phyloP scores from a whole-genome alignment of 2,113 vertebrate species.

The Lepus europaeus region DNA sequence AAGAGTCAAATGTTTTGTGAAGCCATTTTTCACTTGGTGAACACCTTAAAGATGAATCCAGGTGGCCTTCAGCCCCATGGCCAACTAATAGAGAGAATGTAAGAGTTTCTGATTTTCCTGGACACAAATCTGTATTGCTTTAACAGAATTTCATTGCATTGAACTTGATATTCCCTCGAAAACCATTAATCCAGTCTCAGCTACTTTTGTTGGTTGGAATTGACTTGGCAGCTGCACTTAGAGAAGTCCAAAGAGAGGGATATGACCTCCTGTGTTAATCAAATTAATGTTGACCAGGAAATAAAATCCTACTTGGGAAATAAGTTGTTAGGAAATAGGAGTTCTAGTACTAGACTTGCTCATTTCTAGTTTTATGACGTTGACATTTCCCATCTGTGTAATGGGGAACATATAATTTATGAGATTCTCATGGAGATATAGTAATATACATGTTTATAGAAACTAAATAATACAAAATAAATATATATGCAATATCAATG shows the following conservation, averaged over 20 bases:
- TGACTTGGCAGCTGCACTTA: conserved; percentile 53
- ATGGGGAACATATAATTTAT: not conserved
- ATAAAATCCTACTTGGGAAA: conserved; percentile 41
- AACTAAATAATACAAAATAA: not conserved
- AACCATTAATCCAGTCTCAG: conserved; percentile 64
- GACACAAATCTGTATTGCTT: conserved; percentile 46
- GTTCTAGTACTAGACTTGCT: conserved; percentile 3
- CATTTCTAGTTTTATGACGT: not conserved
- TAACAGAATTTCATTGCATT: conserved; percentile 58
- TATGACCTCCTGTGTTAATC: conserved; percentile 47
- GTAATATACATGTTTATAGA: not conserved
- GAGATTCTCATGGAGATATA: not conserved
- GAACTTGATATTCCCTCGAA: conserved; percentile 75
- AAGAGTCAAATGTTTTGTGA: conserved; percentile 35
- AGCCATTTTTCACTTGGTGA: conserved; percentile 43
- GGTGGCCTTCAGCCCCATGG: conserved; percentile 35
- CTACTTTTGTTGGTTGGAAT: conserved; percentile 60
- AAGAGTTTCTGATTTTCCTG: conserved; percentile 61
- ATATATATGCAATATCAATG: not conserved
- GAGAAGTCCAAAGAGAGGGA: not conserved
- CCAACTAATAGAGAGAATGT: conserved; percentile 53
- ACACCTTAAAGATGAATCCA: conserved; percentile 65
- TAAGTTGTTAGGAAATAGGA: not conserved
- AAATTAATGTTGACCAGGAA: conserved; percentile 57
- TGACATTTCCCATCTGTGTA: not conserved